These are phyloP conservation scores for Hydrochoerus hydrochaeris DNA, from an alignment of 2,113 vertebrate species.

Conservation along the genomic window DNA sequence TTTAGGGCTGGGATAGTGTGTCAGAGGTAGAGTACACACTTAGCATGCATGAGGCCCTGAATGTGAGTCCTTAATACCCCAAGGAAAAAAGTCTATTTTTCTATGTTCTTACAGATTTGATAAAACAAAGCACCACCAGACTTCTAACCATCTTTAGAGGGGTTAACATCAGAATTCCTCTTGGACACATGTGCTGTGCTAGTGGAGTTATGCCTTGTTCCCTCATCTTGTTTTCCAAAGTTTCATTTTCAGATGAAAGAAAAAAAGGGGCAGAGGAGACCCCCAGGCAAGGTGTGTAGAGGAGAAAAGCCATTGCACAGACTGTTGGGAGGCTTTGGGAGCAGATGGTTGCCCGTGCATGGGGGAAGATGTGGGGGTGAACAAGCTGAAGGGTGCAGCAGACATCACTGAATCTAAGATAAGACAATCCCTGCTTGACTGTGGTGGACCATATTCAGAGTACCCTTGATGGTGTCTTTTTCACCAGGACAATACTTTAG, in stretches of 20 bases:
- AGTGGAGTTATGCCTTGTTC: background rate
- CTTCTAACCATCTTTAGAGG: background rate
- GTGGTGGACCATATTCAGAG: background rate
- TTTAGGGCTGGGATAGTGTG: background rate
- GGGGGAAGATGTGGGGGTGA: background rate
- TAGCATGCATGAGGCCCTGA: background rate
- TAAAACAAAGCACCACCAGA: background rate
- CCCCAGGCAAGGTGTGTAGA: background rate
- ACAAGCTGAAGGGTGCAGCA: background rate
- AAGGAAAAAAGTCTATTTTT: background rate
- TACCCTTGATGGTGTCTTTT: background rate
- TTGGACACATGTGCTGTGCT: background rate
- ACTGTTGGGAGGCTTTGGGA: background rate
- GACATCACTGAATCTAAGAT: background rate
- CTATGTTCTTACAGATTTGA: conserved; percentile 27
- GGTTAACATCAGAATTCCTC: background rate
- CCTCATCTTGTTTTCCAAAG: background rate
- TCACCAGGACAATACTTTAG: background rate
- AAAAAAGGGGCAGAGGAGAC: background rate
- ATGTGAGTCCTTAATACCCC: no score
- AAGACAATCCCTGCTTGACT: background rate
- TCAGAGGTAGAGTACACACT: background rate
- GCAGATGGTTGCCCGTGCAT: no score
- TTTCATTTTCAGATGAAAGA: conserved; percentile 50
- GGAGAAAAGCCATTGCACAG: background rate